phyloP scores from a whole-genome alignment of 2,888 invertebrate species.

The Himalopsyche anomala region DNA sequence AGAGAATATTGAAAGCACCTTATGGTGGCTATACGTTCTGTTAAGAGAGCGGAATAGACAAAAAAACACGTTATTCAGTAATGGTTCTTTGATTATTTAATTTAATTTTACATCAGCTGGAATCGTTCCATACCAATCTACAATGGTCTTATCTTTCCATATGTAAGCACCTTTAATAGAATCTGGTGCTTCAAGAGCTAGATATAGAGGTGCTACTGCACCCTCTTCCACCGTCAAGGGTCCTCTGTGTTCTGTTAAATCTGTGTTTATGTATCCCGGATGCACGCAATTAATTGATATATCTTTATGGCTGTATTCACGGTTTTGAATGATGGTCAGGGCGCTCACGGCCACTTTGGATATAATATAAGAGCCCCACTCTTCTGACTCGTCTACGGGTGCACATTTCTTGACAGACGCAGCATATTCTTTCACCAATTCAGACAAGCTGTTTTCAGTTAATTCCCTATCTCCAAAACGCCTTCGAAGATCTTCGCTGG shows the following conservation, averaged over 20 bases:
- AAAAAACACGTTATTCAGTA: too few relatives aligned
- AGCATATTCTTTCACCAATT: slow-evolving; percentile 82
- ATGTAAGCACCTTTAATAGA: slow-evolving; percentile 81
- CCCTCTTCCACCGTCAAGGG: slow-evolving; percentile 70
- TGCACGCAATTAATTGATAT: slow-evolving; percentile 60
- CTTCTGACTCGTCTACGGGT: slow-evolving; percentile 76
- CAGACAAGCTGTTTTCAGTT: slow-evolving; percentile 78
- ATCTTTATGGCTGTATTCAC: slow-evolving; percentile 67
- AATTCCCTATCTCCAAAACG: slow-evolving; percentile 78
- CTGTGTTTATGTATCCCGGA: slow-evolving; percentile 57
- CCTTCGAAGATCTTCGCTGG: slow-evolving; percentile 76
- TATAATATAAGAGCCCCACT: slow-evolving; percentile 80
- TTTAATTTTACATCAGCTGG: neutral
- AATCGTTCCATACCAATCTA: slow-evolving; percentile 76
- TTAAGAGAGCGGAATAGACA: too few relatives aligned
- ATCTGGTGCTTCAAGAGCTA: slow-evolving; percentile 79
- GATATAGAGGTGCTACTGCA: slow-evolving; percentile 77
- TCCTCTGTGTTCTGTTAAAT: slow-evolving; percentile 60
- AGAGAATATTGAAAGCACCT: too few relatives aligned
- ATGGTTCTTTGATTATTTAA: too few relatives aligned
- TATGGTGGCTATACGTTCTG: too few relatives aligned
- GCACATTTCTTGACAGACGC: slow-evolving; percentile 75
- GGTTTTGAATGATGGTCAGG: slow-evolving; percentile 82
- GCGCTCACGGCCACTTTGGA: slow-evolving; percentile 87
- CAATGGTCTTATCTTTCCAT: slow-evolving; percentile 78